Evolutionary conservation across 1,140 invertebrate species (phyloP).

Genomic region (Uloborus diversus): DNA sequence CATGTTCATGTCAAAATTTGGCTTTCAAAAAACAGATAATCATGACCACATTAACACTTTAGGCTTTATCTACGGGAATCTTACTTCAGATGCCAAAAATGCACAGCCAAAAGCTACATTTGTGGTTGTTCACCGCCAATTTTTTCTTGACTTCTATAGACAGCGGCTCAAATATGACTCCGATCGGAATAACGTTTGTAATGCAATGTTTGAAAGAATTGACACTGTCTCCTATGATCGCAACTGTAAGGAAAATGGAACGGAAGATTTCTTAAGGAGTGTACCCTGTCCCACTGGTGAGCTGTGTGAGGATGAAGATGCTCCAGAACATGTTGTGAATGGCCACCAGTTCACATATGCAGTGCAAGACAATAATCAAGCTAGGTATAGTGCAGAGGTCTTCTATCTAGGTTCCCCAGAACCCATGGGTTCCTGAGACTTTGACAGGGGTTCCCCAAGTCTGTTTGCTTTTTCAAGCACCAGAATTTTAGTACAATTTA

Average conservation of each 20-base stretch:
- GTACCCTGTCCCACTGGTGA: constrained; percentile 83
- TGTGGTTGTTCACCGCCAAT: constrained; percentile 84
- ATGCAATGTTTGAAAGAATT: constrained; percentile 84
- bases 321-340: constrained; percentile 82
- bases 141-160: constrained; percentile 73
- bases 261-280: constrained; percentile 83
- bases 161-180: constrained; percentile 57
- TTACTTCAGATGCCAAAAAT: constrained; percentile 73
- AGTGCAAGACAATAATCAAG: constrained; percentile 85
- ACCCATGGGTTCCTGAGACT: no score
- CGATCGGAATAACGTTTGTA: constrained; percentile 77
- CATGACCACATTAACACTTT: constrained; percentile 81
- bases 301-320: constrained; percentile 88
- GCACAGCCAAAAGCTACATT: constrained; percentile 74
- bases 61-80: constrained; percentile 95
- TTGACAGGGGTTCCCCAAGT: no score
- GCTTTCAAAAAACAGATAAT: constrained; percentile 94
- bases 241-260: constrained; percentile 80
- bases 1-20: constrained; percentile 92
- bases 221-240: constrained; percentile 84
- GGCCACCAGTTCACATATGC: constrained; percentile 93
- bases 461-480: no score
- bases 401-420: no score
- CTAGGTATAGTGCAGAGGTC: no score
- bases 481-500: no score